Percentiles rank a stretch among this genome's conserved stretches.
Conservation (phyloP, 2,797 vertebrate species). For the Parauchenoglanis punctatus region DNA sequence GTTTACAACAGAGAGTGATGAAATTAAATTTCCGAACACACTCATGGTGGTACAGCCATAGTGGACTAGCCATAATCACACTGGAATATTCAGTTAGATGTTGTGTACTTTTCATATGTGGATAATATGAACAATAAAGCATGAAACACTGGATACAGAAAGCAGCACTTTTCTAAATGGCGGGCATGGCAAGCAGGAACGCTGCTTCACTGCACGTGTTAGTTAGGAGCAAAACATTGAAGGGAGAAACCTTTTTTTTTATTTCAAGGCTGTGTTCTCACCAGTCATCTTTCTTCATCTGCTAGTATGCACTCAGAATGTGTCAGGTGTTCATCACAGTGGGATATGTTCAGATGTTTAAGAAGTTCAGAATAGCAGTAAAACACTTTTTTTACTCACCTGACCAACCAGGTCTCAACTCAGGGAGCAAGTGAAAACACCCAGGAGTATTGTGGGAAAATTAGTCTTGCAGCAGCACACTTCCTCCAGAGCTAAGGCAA, state of each 20-base stretch:
- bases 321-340: background rate
- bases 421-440: background rate
- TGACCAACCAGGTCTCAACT: background rate
- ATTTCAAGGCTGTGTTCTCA: background rate
- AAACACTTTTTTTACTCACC: no score
- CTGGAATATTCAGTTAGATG: background rate
- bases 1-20: background rate
- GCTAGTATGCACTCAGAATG: background rate
- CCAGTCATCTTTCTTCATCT: background rate
- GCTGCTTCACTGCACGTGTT: background rate
- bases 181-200: background rate
- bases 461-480: background rate
- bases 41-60: no score
- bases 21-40: background rate
- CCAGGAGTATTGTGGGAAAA: background rate
- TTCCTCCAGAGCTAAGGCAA: background rate
- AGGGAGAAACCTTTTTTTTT: background rate
- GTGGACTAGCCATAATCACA: background rate
- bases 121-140: background rate
- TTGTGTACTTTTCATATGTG: background rate
- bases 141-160: background rate
- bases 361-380: background rate
- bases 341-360: background rate
- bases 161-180: background rate
- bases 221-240: background rate